phyloP scores from a whole-genome alignment of 2,888 invertebrate species.

The Thera britannica region DNA sequence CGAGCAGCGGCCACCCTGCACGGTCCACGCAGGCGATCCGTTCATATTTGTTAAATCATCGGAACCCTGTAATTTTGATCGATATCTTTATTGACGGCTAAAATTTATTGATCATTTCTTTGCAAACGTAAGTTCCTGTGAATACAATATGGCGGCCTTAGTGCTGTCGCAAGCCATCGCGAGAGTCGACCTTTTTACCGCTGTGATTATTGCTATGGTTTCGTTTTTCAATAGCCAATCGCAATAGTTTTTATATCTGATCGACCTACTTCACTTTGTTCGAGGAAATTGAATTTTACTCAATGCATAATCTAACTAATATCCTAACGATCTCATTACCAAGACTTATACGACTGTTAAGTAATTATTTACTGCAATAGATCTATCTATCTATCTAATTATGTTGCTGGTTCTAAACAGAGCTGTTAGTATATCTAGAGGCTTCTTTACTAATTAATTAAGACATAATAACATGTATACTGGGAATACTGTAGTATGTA shows the following conservation, averaged over 20 bases:
- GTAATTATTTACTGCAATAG: too few relatives aligned
- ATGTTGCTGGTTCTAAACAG: too few relatives aligned
- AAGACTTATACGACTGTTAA: slow-evolving; percentile 19
- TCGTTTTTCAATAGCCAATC: slow-evolving; percentile 82
- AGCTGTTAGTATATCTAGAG: too few relatives aligned
- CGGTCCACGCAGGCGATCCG: slow-evolving; percentile 69
- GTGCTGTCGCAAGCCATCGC: slow-evolving; percentile 71
- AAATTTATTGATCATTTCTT: slow-evolving; percentile 83
- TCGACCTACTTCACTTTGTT: slow-evolving; percentile 75
- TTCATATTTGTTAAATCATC: slow-evolving; percentile 84
- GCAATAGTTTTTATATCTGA: slow-evolving; percentile 79
- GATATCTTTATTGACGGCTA: slow-evolving; percentile 82
- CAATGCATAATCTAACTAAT: slow-evolving; percentile 53
- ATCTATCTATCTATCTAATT: too few relatives aligned
- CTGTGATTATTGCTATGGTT: slow-evolving; percentile 77
- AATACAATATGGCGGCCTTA: slow-evolving; percentile 72
- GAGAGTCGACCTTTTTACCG: slow-evolving; percentile 67
- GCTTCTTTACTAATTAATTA: too few relatives aligned
- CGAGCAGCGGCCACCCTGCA: slow-evolving; percentile 72
- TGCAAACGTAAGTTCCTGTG: slow-evolving; percentile 74
- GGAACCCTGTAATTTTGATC: slow-evolving; percentile 84
- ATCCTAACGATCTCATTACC: slow-evolving; percentile 45
- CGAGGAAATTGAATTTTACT: slow-evolving; percentile 75
- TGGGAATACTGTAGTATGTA: too few relatives aligned
- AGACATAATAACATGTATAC: too few relatives aligned